These are phyloP conservation scores for Autographa pulchrina DNA, from an alignment of 2,888 invertebrate species.

Conservation along the genomic window DNA sequence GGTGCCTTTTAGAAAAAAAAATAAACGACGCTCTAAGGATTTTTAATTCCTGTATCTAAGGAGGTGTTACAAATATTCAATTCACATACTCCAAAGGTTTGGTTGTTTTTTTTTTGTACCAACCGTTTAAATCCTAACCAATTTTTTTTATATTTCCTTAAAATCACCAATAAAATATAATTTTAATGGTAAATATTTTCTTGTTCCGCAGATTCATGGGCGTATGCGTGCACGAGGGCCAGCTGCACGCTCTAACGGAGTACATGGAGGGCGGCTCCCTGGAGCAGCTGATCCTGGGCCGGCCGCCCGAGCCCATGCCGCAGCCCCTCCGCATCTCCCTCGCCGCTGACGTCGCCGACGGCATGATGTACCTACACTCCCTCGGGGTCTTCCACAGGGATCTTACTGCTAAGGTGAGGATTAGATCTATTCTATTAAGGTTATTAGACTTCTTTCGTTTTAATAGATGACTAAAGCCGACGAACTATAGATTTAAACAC, in stretches of 20 bases:
- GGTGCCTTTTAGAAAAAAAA: no score
- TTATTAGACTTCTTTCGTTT: no score
- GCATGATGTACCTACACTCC: conserved; percentile 98
- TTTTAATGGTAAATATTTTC: not conserved
- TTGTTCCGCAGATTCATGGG: conserved; percentile 95
- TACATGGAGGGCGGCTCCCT: conserved; percentile 98
- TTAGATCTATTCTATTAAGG: no score
- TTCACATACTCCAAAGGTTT: no score
- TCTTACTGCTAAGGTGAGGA: conserved; percentile 96
- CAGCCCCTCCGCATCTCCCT: conserved; percentile 95
- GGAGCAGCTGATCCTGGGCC: conserved; percentile 96
- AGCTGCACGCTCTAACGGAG: conserved; percentile 98
- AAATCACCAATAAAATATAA: not conserved
- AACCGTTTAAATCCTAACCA: no score
- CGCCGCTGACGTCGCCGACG: conserved; percentile 96
- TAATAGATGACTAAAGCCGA: no score
- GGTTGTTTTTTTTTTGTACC: no score
- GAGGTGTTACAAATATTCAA: no score
- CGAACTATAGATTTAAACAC: no score
- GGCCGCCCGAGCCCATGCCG: conserved; percentile 91
- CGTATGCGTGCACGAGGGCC: conserved; percentile 98
- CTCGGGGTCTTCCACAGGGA: conserved; percentile 98
- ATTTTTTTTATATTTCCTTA: no score
- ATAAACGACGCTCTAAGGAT: no score
- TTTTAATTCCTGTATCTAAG: no score